Percentiles rank a stretch among this genome's conserved stretches.
Conservation (phyloP, 2,797 vertebrate genomes). For the Rallus crepitans region DNA sequence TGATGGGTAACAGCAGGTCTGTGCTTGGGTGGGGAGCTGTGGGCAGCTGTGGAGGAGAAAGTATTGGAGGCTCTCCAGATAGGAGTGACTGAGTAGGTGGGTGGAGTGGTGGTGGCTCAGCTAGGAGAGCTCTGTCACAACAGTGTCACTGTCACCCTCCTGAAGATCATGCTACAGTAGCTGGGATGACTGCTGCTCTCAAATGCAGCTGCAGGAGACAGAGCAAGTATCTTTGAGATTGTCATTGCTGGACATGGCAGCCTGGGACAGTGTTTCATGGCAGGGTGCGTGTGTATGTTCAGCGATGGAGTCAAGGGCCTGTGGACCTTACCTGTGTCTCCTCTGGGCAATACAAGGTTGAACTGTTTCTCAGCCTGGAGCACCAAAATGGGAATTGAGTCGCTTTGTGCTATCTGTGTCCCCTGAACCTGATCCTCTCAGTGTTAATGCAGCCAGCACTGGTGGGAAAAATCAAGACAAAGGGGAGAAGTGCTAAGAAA, state of each 20-base stretch:
- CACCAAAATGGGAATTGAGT: not conserved
- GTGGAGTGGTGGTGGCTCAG: not conserved
- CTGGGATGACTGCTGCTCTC: not conserved
- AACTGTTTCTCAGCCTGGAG: not conserved
- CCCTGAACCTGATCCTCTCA: not conserved
- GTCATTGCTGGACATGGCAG: not conserved
- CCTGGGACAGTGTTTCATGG: not conserved
- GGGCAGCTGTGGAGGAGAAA: not conserved
- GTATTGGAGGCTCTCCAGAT: not conserved
- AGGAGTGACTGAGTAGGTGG: not conserved
- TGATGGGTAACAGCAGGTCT: not conserved
- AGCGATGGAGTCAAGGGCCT: not conserved
- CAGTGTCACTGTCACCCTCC: not conserved
- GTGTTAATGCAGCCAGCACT: not conserved
- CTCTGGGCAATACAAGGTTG: not conserved
- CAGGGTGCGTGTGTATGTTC: not conserved
- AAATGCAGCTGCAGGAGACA: not conserved
- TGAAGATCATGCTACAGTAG: not conserved
- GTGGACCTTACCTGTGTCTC: fast-evolving
- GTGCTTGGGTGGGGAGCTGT: not conserved
- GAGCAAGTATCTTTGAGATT: not conserved
- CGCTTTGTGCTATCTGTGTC: not conserved
- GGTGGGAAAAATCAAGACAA: not conserved
- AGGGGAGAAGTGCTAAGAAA: not conserved
- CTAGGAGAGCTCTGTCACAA: not conserved